Percentiles rank a stretch among this genome's conserved stretches.
Conservation (phyloP, 1,140 invertebrate genomes). For the Philopotamus ludificatus region DNA sequence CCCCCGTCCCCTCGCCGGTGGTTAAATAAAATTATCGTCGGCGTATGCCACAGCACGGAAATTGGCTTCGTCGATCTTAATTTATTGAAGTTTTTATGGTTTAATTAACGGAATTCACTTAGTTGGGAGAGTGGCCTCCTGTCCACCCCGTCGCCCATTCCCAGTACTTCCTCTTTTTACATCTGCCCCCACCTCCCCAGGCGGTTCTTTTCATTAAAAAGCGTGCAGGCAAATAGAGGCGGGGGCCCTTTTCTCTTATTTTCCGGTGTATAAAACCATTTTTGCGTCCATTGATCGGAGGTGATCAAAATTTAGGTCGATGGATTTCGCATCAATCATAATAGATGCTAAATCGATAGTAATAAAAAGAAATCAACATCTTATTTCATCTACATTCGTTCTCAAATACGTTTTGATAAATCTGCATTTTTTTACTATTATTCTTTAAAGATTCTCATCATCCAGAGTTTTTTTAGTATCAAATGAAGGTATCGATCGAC, state of each 20-base stretch:
- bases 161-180: neutral
- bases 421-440: too few relatives aligned
- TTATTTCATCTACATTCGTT: too few relatives aligned
- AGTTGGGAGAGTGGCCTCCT: slow-evolving; percentile 44
- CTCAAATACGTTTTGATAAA: too few relatives aligned
- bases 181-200: neutral
- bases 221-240: slow-evolving; percentile 29
- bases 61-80: slow-evolving; percentile 56
- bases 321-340: too few relatives aligned
- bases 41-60: slow-evolving; percentile 45
- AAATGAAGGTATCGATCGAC: too few relatives aligned
- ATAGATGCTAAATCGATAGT: too few relatives aligned
- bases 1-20: slow-evolving; percentile 16
- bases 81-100: slow-evolving; percentile 61
- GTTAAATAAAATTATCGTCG: slow-evolving; percentile 41
- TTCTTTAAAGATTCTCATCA: too few relatives aligned
- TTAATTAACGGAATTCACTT: slow-evolving; percentile 61
- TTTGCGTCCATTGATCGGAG: slow-evolving; percentile 22
- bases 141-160: slow-evolving; percentile 14
- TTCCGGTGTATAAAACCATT: slow-evolving; percentile 30
- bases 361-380: too few relatives aligned
- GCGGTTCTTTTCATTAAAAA: slow-evolving; percentile 28
- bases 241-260: slow-evolving; percentile 21
- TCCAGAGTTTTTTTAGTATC: too few relatives aligned
- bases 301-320: too few relatives aligned